Evolutionary conservation across 2,888 invertebrate species (phyloP).

Genomic region (Callyntrura guangdongensis): DNA sequence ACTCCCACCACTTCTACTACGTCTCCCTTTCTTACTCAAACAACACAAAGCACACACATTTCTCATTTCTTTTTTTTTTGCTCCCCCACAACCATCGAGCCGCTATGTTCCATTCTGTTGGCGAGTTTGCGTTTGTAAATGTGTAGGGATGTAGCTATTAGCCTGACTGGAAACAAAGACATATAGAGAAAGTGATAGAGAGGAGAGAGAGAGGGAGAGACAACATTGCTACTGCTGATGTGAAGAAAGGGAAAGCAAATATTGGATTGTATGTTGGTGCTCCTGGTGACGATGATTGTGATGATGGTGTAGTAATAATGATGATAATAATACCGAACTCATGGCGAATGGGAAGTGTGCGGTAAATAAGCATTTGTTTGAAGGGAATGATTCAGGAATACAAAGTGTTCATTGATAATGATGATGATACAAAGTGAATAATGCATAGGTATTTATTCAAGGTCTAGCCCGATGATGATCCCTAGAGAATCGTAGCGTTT

Average conservation of each 20-base stretch:
- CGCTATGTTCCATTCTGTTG: no score
- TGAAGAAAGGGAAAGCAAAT: not conserved
- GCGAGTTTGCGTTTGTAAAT: no score
- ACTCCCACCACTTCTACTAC: not conserved
- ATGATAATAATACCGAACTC: constrained; percentile 46
- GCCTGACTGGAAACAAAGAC: not conserved
- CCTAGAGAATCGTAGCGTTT: not conserved
- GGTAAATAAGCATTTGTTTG: constrained; percentile 35
- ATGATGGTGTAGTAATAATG: constrained; percentile 21
- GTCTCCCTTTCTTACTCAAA: no score
- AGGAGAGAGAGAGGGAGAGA: not conserved
- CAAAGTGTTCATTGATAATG: constrained; percentile 43
- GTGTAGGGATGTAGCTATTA: not conserved
- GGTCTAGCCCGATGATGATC: constrained; percentile 18
- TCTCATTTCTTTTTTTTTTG: no score
- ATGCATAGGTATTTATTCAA: constrained; percentile 40
- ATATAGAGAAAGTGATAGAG: not conserved
- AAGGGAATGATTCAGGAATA: constrained; percentile 23
- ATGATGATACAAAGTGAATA: constrained; percentile 49
- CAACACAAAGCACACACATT: no score
- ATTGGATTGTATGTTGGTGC: no score
- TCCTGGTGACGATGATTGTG: constrained; percentile 11
- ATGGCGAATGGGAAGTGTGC: constrained; percentile 43
- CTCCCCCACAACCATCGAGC: no score
- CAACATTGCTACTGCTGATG: not conserved